Evolutionary conservation across 1,140 invertebrate genomes (phyloP).

Genomic region (Drosophila funebris): DNA sequence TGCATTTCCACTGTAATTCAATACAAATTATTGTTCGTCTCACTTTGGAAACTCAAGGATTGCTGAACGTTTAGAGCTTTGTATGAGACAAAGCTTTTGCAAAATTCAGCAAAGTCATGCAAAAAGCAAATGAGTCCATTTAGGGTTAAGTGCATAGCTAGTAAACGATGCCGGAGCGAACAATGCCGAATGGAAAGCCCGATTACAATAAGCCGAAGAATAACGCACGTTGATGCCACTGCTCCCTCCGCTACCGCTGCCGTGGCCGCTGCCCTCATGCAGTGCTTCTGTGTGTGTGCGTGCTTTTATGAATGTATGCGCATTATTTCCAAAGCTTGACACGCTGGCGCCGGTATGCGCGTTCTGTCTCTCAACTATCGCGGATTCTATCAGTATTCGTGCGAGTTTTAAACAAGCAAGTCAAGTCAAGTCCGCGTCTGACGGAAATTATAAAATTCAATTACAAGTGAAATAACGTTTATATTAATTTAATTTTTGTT

Average conservation of each 20-base stretch:
- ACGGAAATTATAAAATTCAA: not conserved
- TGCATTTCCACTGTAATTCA: too few relatives aligned
- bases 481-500: constrained; percentile 14
- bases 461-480: not conserved
- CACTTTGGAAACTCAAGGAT: too few relatives aligned
- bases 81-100: too few relatives aligned
- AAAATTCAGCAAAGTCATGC: not conserved
- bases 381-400: constrained; percentile 57
- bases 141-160: constrained; percentile 8
- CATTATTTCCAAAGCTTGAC: constrained; percentile 29
- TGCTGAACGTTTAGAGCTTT: too few relatives aligned
- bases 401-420: constrained; percentile 61
- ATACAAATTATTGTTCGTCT: too few relatives aligned
- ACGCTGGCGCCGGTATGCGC: constrained; percentile 46
- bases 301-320: constrained; percentile 16
- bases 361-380: constrained; percentile 31
- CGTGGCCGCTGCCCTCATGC: not conserved
- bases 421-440: constrained; percentile 30
- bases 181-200: constrained; percentile 5
- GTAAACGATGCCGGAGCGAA: constrained; percentile 13
- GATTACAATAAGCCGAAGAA: constrained; percentile 24
- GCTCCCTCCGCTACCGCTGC: not conserved
- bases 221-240: constrained; percentile 30
- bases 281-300: not conserved
- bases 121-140: not conserved